A percentile compares a stretch with the other conserved stretches of the same genome.
These are phyloP conservation scores for Bombycilla garrulus DNA, from an alignment of 2,113 vertebrate species.

Conservation along the genomic window DNA sequence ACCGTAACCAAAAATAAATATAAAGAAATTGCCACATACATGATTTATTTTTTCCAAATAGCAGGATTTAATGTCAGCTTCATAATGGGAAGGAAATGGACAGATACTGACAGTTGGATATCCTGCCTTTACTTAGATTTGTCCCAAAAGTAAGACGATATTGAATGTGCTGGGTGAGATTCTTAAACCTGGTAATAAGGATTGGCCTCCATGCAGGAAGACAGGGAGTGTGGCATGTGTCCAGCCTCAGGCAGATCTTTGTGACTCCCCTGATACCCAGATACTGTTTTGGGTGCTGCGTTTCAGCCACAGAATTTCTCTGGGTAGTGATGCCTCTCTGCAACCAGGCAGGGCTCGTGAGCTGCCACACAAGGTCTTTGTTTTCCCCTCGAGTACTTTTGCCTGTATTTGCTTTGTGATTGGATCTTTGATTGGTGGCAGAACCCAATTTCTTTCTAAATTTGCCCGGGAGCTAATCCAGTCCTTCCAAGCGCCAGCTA, in stretches of 20 bases:
- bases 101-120: rapidly evolving
- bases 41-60: neutral
- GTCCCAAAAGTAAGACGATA: neutral
- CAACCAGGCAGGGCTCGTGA: neutral
- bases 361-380: neutral
- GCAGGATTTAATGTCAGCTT: neutral
- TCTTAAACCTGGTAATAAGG: neutral
- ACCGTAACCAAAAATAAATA: neutral
- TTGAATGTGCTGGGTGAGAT: neutral
- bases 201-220: neutral
- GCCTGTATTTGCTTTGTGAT: neutral
- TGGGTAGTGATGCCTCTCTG: neutral
- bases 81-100: neutral
- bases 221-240: neutral
- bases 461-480: neutral
- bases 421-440: neutral
- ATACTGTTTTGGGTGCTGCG: rapidly evolving
- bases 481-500: neutral
- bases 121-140: neutral
- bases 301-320: neutral
- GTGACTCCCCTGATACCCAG: neutral
- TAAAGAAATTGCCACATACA: rapidly evolving
- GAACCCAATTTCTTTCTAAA: neutral
- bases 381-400: rapidly evolving
- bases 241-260: neutral